A percentile compares a stretch with the other conserved stretches of the same genome.
phyloP scores from a whole-genome alignment of 2,113 vertebrate genomes.

The Cepphus grylle region DNA sequence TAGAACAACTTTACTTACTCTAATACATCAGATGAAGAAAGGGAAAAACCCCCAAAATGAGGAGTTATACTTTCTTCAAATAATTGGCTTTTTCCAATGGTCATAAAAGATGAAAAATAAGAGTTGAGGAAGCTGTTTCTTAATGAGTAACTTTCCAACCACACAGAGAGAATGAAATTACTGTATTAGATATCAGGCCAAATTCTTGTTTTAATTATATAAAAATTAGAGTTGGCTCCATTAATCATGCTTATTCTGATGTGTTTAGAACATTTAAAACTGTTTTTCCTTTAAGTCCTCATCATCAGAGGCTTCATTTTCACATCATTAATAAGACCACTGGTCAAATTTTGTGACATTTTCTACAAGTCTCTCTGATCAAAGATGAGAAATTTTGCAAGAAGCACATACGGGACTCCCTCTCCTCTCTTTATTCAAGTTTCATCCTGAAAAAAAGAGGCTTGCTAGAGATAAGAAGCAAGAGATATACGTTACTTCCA shows the following conservation, averaged over 20 bases:
- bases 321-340: neutral
- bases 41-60: neutral
- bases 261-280: neutral
- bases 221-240: neutral
- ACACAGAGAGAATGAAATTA: neutral
- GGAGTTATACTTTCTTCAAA: neutral
- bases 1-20: neutral
- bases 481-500: neutral
- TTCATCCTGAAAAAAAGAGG: neutral
- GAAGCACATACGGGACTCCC: neutral
- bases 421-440: neutral
- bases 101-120: neutral
- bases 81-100: neutral
- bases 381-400: neutral
- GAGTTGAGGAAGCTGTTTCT: neutral
- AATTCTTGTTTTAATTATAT: neutral
- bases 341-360: neutral
- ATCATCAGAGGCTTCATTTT: neutral
- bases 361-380: neutral
- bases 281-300: neutral
- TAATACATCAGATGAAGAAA: neutral
- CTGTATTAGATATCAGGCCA: neutral
- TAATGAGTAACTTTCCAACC: neutral
- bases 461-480: neutral
- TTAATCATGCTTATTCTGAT: neutral